A percentile compares a stretch with the other conserved stretches of the same genome.
Conservation (phyloP, 2,797 vertebrate genomes). For the Falco novaeseelandiae region DNA sequence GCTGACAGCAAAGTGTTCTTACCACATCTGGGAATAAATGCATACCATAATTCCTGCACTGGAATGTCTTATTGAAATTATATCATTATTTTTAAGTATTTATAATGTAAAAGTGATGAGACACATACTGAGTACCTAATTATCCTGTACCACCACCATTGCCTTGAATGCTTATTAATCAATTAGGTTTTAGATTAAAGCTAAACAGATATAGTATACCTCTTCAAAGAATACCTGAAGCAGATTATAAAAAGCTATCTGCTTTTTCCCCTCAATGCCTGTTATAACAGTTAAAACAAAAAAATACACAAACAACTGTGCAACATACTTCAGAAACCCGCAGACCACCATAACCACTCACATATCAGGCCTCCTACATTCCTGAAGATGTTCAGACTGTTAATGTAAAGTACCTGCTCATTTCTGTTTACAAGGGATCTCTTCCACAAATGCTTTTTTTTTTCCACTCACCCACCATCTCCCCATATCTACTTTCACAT, state of each 20-base stretch:
- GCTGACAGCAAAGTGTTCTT: background rate
- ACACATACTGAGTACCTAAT: background rate
- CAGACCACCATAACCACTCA: background rate
- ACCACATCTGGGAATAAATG: background rate
- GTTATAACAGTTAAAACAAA: background rate
- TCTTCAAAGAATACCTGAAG: background rate
- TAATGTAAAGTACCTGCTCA: background rate
- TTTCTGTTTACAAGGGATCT: background rate
- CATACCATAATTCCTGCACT: background rate
- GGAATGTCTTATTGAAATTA: slow-evolving; percentile 1
- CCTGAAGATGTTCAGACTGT: background rate
- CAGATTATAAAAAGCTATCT: background rate
- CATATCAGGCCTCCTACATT: background rate
- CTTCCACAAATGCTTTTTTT: background rate
- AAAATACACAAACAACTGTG: fast-evolving
- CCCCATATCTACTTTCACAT: background rate
- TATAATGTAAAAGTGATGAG: background rate
- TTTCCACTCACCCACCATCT: background rate
- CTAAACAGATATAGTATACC: background rate
- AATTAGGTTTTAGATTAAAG: background rate
- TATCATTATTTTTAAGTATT: background rate
- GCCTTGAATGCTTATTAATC: slow-evolving; percentile 11
- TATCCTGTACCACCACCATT: background rate
- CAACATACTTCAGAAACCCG: background rate
- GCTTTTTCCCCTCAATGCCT: background rate